Conservation (phyloP, 2,797 vertebrate genomes). For the Chrosomus eos region DNA sequence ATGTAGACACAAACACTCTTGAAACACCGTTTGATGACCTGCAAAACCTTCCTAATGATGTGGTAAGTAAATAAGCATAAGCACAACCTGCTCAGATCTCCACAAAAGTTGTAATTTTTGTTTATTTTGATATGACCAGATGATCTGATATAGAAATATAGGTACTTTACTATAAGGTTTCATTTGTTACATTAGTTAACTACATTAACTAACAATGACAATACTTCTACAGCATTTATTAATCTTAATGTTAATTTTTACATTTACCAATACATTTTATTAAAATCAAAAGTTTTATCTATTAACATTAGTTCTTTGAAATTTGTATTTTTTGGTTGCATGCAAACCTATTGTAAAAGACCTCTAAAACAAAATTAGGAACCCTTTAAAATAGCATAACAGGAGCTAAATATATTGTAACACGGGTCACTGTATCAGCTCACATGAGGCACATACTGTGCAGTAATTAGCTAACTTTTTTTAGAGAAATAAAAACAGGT, state of each 20-base stretch:
- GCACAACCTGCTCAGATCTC: not conserved
- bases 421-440: too few species aligned
- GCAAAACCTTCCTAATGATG: constrained; percentile 93
- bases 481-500: too few species aligned
- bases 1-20: constrained; percentile 96
- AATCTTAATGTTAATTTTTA: not conserved
- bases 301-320: too few species aligned
- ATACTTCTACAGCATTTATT: not conserved
- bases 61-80: constrained; percentile 79
- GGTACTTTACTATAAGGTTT: not conserved
- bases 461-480: too few species aligned
- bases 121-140: not conserved
- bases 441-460: too few species aligned
- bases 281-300: too few species aligned
- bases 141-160: constrained; percentile 69
- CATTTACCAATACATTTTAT: not conserved
- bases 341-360: not conserved
- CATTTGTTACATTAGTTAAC: not conserved
- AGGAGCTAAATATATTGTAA: too few species aligned
- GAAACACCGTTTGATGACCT: constrained; percentile 96
- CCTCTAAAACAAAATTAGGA: not conserved
- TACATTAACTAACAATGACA: not conserved
- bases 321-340: not conserved
- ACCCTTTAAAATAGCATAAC: not conserved
- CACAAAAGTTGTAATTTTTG: not conserved